phyloP scores from a whole-genome alignment of 2,888 invertebrate genomes.

The Apotomis turbidana region DNA sequence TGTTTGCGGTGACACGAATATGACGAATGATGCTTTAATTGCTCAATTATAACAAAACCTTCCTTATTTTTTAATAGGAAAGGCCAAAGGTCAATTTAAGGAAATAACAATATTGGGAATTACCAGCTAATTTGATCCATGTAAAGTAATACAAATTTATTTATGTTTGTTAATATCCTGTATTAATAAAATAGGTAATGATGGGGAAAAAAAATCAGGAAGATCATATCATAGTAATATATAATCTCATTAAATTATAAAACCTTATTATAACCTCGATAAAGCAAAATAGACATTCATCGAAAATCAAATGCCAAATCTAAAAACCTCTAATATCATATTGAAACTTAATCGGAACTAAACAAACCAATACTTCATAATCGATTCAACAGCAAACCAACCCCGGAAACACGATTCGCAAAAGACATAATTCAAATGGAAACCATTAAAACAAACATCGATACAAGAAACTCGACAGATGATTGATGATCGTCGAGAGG shows the following conservation, averaged over 20 bases:
- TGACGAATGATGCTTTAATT: neutral
- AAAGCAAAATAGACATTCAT: too few species aligned
- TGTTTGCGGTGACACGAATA: conserved; percentile 25
- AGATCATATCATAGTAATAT: too few species aligned
- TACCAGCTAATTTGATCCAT: neutral
- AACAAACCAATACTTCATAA: neutral
- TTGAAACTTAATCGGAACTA: neutral
- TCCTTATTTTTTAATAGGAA: neutral
- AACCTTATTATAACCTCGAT: too few species aligned
- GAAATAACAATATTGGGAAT: conserved; percentile 13
- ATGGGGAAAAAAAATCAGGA: too few species aligned
- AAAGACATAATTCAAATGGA: conserved; percentile 17
- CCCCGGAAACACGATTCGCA: conserved; percentile 21
- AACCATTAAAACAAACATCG: conserved; percentile 35
- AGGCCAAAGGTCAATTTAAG: neutral
- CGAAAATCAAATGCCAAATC: too few species aligned
- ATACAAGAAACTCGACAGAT: conserved; percentile 38
- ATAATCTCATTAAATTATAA: too few species aligned
- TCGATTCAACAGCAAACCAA: conserved; percentile 1
- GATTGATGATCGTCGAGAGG: conserved; percentile 38
- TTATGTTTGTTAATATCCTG: neutral
- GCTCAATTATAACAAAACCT: conserved; percentile 3
- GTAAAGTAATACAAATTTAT: neutral
- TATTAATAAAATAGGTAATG: too few species aligned
- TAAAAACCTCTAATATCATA: neutral